Percentiles rank a stretch among this genome's conserved stretches.
These are phyloP conservation scores for Brachyistius frenatus DNA, from an alignment of 2,113 vertebrate species.

Conservation along the genomic window DNA sequence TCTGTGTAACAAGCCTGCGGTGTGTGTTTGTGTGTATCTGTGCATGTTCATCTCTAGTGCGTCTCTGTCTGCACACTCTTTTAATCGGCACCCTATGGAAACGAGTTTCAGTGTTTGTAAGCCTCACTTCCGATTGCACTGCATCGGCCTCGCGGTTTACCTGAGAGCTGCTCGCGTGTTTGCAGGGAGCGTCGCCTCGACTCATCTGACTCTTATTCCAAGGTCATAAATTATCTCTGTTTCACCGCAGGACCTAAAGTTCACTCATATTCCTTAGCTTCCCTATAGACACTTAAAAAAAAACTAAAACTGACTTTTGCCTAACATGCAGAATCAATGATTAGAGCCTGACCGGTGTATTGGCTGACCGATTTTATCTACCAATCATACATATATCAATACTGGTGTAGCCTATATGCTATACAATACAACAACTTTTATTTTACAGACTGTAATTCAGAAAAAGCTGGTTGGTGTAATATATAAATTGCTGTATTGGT, in stretches of 20 bases:
- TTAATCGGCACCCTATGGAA: constrained; percentile 54
- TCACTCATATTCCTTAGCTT: background rate
- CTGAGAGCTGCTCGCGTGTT: constrained; percentile 1
- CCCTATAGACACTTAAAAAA: no score
- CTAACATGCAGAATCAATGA: no score
- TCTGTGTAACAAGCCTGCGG: constrained; percentile 61
- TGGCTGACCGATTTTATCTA: no score
- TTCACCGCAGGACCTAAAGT: background rate
- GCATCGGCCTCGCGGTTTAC: background rate
- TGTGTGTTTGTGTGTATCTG: constrained; percentile 48
- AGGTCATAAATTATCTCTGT: background rate
- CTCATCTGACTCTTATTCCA: background rate
- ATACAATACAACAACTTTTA: no score
- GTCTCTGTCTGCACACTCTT: constrained; percentile 29
- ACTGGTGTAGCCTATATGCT: no score
- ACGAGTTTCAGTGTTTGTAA: constrained; percentile 1
- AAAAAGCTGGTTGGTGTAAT: no score
- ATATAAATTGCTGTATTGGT: no score
- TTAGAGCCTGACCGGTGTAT: no score
- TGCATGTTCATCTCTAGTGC: constrained; percentile 38
- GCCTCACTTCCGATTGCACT: background rate
- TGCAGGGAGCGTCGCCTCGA: background rate
- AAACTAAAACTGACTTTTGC: no score
- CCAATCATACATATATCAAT: no score
- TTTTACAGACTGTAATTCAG: no score